Base-by-base conservation (phyloP, 2,888 invertebrate genomes). In the Oligia fasciuncula region DNA sequence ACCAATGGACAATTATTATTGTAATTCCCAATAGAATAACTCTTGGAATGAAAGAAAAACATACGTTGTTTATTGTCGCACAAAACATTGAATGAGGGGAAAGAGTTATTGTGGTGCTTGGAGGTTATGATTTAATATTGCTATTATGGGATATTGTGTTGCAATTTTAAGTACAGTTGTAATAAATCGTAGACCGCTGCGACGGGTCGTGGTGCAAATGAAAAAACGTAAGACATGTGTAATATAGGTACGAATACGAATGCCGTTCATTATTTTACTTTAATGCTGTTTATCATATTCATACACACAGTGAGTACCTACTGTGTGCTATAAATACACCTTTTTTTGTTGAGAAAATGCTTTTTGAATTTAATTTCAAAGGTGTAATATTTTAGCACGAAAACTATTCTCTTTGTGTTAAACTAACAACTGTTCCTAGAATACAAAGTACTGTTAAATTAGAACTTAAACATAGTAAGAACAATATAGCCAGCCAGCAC, bases 111-210 rank as follows among this genome's bases (percentile, higher is more conserved):
- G 86, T 77, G 67, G 69, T 72, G 65, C 65, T 70, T 49, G 49
- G 70, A 68, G 67, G 77, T 73, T 73, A 65, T 86, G 80, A 84
- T 83, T 70, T 77, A 79, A 77, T 72, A 77, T 66, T 62, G 57
- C 76, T 72, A 23, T 84, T 65, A 65, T 60, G 76, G 75, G 49
- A 78, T 60, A 78, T 60, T 71, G 79, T 74, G 73, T 72, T 80
- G 80, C 80, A 85, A 87, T 87, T 85, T 85, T 85, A 87, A 85
- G 87, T 80, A 63, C 85, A 67, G 65, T 68, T 57, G 54, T 79
- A 72, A 85, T 87, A 85, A 87, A 85, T 85, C 69, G 69, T 72
- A 72, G 51, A 74, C 49, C 29, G n/a, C 78, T 72, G 84, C 81
- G 74, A 73, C 80, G 72, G 65, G 49, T 71, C 65, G 63, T 77